Conservation (phyloP, 2,888 invertebrate genomes). For the Diogma glabrata region DNA sequence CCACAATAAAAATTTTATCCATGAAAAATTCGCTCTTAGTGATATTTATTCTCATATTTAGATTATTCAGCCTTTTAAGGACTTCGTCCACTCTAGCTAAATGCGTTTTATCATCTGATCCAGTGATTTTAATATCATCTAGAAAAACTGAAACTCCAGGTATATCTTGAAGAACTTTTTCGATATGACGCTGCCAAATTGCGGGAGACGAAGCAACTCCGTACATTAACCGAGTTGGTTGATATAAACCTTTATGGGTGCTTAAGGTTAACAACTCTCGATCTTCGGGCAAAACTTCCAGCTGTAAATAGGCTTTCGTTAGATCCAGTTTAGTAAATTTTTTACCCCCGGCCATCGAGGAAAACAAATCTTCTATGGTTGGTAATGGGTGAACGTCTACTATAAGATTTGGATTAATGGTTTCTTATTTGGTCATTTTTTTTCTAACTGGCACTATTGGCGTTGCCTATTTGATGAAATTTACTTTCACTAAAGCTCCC, state of each 20-base stretch:
- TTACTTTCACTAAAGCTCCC: not conserved
- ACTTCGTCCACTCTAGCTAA: not conserved
- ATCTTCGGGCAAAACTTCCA: conserved; percentile 26
- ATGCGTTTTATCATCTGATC: not conserved
- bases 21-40: no score
- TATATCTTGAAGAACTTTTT: not conserved
- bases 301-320: conserved; percentile 27
- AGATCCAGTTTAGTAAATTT: conserved; percentile 26
- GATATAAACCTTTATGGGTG: conserved; percentile 25
- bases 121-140: not conserved
- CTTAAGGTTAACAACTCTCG: conserved; percentile 25
- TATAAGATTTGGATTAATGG: conserved; percentile 21
- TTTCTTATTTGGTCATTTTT: conserved; percentile 8
- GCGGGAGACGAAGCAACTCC: no score
- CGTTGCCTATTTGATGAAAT: not conserved
- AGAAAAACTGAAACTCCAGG: conserved; percentile 21
- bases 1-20: conserved; percentile 20
- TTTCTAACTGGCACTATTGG: not conserved
- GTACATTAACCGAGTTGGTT: conserved; percentile 25
- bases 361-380: conserved; percentile 22
- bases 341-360: not conserved
- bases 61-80: no score
- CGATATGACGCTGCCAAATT: not conserved
- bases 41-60: no score
- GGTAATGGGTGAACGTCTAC: conserved; percentile 24